These are phyloP conservation scores for Dinoponera quadriceps DNA, from an alignment of 1,140 invertebrate species.

Conservation along the genomic window DNA sequence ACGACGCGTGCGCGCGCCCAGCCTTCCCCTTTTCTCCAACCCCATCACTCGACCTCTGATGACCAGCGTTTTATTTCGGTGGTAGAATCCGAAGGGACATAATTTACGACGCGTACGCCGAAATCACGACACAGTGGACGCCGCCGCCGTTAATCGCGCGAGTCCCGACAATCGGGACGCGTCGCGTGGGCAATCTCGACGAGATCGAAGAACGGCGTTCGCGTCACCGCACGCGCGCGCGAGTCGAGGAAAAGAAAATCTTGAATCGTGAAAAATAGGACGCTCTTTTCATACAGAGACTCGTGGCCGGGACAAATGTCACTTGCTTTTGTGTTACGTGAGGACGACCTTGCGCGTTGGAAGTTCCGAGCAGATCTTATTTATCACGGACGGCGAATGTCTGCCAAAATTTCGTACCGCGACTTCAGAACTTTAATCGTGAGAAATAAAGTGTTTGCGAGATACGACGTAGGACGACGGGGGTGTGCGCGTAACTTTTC, in stretches of 20 bases:
- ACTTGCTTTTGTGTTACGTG: constrained; percentile 47
- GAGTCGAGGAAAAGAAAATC: constrained; percentile 32
- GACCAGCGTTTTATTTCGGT: constrained; percentile 59
- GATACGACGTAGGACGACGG: constrained; percentile 28
- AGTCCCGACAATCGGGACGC: constrained; percentile 36
- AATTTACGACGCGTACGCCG: constrained; percentile 66
- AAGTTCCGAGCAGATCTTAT: constrained; percentile 50
- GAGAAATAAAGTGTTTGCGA: constrained; percentile 48
- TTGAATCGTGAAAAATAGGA: constrained; percentile 32
- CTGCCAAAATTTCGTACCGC: constrained; percentile 45
- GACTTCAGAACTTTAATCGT: constrained; percentile 42
- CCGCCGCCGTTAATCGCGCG: constrained; percentile 56
- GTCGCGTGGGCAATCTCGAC: constrained; percentile 4
- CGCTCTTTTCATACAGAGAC: constrained; percentile 18
- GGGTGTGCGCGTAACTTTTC: constrained; percentile 14
- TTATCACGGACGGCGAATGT: constrained; percentile 45
- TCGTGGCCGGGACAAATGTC: constrained; percentile 50
- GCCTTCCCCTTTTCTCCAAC: neutral
- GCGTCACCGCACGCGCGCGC: neutral
- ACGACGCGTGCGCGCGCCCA: neutral
- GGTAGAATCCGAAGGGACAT: constrained; percentile 65
- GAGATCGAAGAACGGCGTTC: constrained; percentile 23
- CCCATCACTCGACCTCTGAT: constrained; percentile 21
- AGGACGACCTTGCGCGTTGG: constrained; percentile 20
- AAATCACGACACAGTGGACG: constrained; percentile 64